phyloP scores from a whole-genome alignment of 2,113 vertebrate species.

The Gulo gulo region DNA sequence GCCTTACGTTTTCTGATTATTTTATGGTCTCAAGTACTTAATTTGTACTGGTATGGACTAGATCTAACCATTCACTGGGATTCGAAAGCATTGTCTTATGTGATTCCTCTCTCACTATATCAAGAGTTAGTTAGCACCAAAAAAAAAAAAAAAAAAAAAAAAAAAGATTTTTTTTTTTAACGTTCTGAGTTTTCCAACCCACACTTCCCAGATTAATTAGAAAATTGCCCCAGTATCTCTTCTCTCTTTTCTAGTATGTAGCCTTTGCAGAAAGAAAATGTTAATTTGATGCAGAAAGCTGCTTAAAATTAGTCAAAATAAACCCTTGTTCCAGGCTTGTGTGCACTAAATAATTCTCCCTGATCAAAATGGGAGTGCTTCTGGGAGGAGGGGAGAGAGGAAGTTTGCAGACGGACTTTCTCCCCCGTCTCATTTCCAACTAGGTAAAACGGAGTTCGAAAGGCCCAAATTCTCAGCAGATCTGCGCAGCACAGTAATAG shows the following conservation, averaged over 20 bases:
- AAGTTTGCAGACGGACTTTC: conserved; percentile 75
- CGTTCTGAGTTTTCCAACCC: conserved; percentile 17
- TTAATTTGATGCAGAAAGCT: neutral
- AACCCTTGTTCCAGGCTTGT: conserved; percentile 48
- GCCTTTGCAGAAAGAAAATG: neutral
- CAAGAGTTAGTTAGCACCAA: neutral
- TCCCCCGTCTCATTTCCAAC: conserved; percentile 77
- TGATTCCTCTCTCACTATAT: neutral
- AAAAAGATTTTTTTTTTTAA: neutral
- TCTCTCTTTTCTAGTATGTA: conserved; percentile 1
- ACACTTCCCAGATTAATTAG: conserved; percentile 10
- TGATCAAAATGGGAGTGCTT: conserved; percentile 52
- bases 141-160: neutral
- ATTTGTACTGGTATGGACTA: conserved; percentile 69
- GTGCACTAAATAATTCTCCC: conserved; percentile 12
- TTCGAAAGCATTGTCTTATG: neutral
- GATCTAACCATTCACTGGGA: conserved; percentile 60
- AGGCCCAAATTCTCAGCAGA: conserved; percentile 87
- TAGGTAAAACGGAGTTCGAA: conserved; percentile 81
- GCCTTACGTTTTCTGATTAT: conserved; percentile 52
- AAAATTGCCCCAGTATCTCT: neutral
- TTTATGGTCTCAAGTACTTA: conserved; percentile 53
- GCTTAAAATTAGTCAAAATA: conserved; percentile 52
- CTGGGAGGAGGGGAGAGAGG: neutral
- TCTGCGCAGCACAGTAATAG: conserved; percentile 88